A percentile compares a stretch with the other conserved stretches of the same genome.
These are phyloP conservation scores for Cyrtorhinus lividipennis DNA, from an alignment of 1,140 invertebrate species.

Conservation along the genomic window DNA sequence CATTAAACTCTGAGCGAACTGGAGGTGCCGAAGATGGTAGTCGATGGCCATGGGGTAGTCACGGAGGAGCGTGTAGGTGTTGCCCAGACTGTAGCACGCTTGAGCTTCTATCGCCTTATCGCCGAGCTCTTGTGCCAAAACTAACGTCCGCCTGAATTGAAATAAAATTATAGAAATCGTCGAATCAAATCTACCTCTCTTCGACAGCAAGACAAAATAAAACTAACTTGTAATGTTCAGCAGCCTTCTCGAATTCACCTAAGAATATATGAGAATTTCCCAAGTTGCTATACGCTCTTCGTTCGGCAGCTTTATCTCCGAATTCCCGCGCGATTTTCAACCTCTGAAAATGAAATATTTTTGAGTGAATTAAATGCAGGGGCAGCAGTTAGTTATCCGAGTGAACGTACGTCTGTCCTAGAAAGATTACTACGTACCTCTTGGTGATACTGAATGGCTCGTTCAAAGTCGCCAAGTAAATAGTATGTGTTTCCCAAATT, in stretches of 20 bases:
- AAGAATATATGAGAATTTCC: slow-evolving; percentile 97
- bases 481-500: slow-evolving; percentile 97
- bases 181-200: no score
- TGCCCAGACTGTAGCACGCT: slow-evolving; percentile 91
- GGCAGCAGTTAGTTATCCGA: no score
- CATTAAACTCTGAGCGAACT: slow-evolving; percentile 76
- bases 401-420: no score
- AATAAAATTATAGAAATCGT: no score
- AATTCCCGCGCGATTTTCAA: slow-evolving; percentile 85
- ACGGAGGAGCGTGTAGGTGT: slow-evolving; percentile 87
- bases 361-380: no score
- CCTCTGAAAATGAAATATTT: slow-evolving; percentile 42
- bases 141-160: slow-evolving; percentile 54
- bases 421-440: no score
- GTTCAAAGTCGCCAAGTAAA: slow-evolving; percentile 76
- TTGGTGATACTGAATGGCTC: slow-evolving; percentile 73
- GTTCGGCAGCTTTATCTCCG: slow-evolving; percentile 84
- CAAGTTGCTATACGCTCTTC: slow-evolving; percentile 89
- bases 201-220: no score
- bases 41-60: slow-evolving; percentile 85
- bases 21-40: slow-evolving; percentile 82
- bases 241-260: slow-evolving; percentile 87
- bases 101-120: slow-evolving; percentile 92
- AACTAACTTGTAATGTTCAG: slow-evolving; percentile 88
- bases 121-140: slow-evolving; percentile 67